Percentiles rank a stretch among this genome's conserved stretches.
These are phyloP conservation scores for Philopotamus ludificatus DNA, from an alignment of 1,140 invertebrate species.

Conservation along the genomic window DNA sequence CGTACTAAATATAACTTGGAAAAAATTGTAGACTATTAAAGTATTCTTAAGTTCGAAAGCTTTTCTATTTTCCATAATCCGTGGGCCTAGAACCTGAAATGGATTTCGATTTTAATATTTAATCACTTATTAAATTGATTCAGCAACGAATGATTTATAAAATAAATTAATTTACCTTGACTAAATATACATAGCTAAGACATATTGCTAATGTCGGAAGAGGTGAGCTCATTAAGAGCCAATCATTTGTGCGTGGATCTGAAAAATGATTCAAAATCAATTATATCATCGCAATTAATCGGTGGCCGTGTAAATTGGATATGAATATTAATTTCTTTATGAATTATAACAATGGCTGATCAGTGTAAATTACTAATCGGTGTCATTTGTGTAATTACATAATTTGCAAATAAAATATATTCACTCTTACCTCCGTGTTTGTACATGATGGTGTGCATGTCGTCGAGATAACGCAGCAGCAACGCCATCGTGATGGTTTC, in stretches of 20 bases:
- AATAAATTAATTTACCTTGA: conserved; percentile 61
- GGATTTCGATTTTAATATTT: conserved; percentile 12
- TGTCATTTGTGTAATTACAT: too few species aligned
- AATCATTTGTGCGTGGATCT: conserved; percentile 81
- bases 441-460: conserved; percentile 62
- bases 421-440: conserved; percentile 59
- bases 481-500: conserved; percentile 58
- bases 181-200: conserved; percentile 72
- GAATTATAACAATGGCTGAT: too few species aligned
- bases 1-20: conserved; percentile 79
- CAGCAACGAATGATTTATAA: conserved; percentile 4
- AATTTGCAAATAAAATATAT: too few species aligned
- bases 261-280: too few species aligned
- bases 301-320: too few species aligned
- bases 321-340: too few species aligned
- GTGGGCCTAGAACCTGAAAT: conserved; percentile 68
- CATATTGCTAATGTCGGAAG: conserved; percentile 78
- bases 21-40: conserved; percentile 81
- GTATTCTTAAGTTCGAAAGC: conserved; percentile 77
- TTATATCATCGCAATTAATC: too few species aligned
- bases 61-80: conserved; percentile 83
- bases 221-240: conserved; percentile 81
- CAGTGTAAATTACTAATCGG: too few species aligned
- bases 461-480: conserved; percentile 63
- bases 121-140: conserved; percentile 1